Percentiles rank a stretch among this genome's conserved stretches.
Evolutionary conservation across 2,797 vertebrate species (phyloP).

Genomic region (Pseudochirops cupreus): DNA sequence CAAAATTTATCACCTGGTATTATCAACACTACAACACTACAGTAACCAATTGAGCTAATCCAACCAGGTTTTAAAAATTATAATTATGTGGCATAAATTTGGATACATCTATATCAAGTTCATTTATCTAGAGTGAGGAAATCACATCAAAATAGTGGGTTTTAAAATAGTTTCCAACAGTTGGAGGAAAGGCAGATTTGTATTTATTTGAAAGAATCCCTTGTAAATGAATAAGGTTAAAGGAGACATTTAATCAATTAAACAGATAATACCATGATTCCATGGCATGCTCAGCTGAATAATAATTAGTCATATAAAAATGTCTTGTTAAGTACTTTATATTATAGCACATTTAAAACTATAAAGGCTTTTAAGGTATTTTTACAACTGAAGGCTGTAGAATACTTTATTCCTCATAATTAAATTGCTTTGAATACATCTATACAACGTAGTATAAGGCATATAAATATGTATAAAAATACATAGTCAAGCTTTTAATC

Average conservation of each 20-base stretch:
- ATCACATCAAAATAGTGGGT: conserved; percentile 59
- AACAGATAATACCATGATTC: conserved; percentile 27
- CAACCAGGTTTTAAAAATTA: not conserved
- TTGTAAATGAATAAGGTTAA: conserved; percentile 58
- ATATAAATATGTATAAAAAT: not conserved
- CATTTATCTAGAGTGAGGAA: conserved; percentile 61
- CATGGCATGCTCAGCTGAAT: conserved; percentile 47
- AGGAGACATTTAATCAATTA: conserved; percentile 58
- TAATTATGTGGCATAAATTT: conserved; percentile 13
- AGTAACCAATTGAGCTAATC: not conserved
- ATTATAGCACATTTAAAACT: conserved; percentile 44
- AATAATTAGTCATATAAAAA: conserved; percentile 47
- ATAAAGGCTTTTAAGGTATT: conserved; percentile 31
- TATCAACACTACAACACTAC: not conserved
- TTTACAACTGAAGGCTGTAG: conserved; percentile 38
- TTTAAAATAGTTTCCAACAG: conserved; percentile 63
- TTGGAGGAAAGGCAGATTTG: conserved; percentile 63
- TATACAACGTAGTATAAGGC: conserved; percentile 30
- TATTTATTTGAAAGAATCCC: conserved; percentile 62
- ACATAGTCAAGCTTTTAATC: conserved; percentile 43
- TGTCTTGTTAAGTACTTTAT: conserved; percentile 18
- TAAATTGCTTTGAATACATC: conserved; percentile 45
- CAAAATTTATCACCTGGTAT: not conserved
- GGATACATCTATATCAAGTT: conserved; percentile 37
- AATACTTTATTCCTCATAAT: conserved; percentile 47